A percentile compares a stretch with the other conserved stretches of the same genome.
These are phyloP conservation scores for Tychaedon coryphoeus DNA, from an alignment of 2,113 vertebrate species.

Conservation along the genomic window DNA sequence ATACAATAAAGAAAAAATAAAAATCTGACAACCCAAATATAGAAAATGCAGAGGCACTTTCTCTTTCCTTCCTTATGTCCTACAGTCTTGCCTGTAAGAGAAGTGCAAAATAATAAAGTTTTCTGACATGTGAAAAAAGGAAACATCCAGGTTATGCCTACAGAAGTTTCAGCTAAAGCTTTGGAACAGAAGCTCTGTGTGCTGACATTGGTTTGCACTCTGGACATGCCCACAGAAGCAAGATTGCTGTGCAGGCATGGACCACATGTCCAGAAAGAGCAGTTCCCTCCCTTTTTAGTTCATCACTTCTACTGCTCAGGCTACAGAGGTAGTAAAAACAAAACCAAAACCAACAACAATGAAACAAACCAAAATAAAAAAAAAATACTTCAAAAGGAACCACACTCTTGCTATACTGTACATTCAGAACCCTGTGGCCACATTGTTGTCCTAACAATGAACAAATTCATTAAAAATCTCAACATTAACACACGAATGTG, in stretches of 20 bases:
- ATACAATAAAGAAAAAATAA: neutral
- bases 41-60: slow-evolving; percentile 47
- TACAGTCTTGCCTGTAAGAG: slow-evolving; percentile 17
- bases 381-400: slow-evolving; percentile 22
- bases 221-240: neutral
- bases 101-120: slow-evolving; percentile 53
- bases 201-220: neutral
- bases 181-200: neutral
- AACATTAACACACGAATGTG: slow-evolving; percentile 62
- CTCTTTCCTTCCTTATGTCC: slow-evolving; percentile 31
- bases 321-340: slow-evolving; percentile 75
- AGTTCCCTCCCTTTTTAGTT: slow-evolving; percentile 42
- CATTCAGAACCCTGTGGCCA: slow-evolving; percentile 77
- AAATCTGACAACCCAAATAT: neutral
- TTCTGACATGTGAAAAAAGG: slow-evolving; percentile 2
- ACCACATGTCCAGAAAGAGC: neutral
- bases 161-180: slow-evolving; percentile 27
- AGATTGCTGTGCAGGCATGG: slow-evolving; percentile 13
- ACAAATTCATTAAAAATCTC: slow-evolving; percentile 68
- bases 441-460: slow-evolving; percentile 71
- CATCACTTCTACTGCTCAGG: slow-evolving; percentile 43
- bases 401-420: slow-evolving; percentile 62
- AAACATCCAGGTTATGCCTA: neutral
- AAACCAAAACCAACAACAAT: slow-evolving; percentile 1
- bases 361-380: neutral